Base-by-base conservation (phyloP, 2,888 invertebrate species). In the Gastrophysa polygoni region DNA sequence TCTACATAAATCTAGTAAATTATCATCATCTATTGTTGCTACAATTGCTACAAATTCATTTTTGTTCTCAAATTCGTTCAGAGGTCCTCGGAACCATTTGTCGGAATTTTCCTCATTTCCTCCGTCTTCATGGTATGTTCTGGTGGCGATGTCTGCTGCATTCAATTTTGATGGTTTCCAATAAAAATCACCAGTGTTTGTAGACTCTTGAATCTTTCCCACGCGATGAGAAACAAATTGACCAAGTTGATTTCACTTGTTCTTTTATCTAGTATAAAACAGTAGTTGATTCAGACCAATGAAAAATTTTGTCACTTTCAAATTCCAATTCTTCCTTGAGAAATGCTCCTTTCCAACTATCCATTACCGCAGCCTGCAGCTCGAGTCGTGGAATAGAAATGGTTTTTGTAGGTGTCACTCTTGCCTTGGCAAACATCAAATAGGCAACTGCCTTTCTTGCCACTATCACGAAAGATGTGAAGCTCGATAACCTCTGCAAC, bases 381-480 rank as follows among this genome's bases (percentile, higher is more conserved):
- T 50, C 74, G 5, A 59, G 24, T 1, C 50, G 16, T 52, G 58
- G 62, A 24, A 62, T 59, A 3, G 62, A 58, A 11, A 62, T 51
- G 4, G 57, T 43, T 62, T 58, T 57, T 34, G 18, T 18, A 18
- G 58, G 58, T 14, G 58, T 16, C 20, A 58, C 58, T 16, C 58
- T 50, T 38, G 58, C 28, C 20, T 58, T 58, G 7, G 49, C 58
- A 6, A 38, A 48, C 49, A 60, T 47, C n/a, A 60, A 44, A 43
- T 61, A 64, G 3, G 52, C 57, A 46, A 60, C 34, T 18, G 32
- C 50, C 59, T 51, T 61, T 32, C 29, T 61, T 32, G 44, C 69
- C 7, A 71, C 72, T 49, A 75, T 73, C 44, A 70, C 66, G 46
- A 73, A 61, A 75, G 0, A 68, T 57, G 50, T 73, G 73, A 5